Percentiles rank a stretch among this genome's conserved stretches.
These are phyloP conservation scores for Danionella cerebrum DNA, from an alignment of 2,113 vertebrate species.

Conservation along the genomic window DNA sequence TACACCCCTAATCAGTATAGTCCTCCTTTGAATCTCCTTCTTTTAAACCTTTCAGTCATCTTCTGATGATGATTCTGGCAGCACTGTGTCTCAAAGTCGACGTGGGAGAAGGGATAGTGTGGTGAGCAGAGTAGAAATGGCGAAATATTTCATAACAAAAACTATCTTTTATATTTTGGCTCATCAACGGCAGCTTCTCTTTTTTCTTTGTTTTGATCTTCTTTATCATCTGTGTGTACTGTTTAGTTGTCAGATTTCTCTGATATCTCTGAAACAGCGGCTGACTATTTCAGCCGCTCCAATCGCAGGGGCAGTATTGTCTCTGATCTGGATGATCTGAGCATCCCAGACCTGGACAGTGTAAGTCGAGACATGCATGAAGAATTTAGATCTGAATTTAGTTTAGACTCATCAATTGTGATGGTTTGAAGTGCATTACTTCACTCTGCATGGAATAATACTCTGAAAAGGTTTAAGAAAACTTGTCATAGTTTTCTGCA, in stretches of 20 bases:
- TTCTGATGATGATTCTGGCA: conserved; percentile 70
- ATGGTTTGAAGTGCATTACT: neutral
- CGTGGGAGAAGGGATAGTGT: conserved; percentile 70
- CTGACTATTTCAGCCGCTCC: conserved; percentile 92
- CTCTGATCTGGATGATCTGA: conserved; percentile 80
- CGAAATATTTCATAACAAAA: too few relatives aligned
- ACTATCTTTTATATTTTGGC: too few relatives aligned
- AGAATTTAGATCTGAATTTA: neutral
- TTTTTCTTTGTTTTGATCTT: neutral
- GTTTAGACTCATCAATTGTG: neutral
- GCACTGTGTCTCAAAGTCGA: conserved; percentile 70
- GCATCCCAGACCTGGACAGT: conserved; percentile 72
- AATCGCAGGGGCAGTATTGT: conserved; percentile 85
- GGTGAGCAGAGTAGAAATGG: conserved; percentile 64
- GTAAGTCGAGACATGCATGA: conserved; percentile 70
- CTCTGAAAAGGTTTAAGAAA: neutral
- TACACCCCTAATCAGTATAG: neutral
- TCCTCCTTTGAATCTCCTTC: neutral
- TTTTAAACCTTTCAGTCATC: conserved; percentile 60
- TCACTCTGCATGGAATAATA: neutral
- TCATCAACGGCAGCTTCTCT: neutral
- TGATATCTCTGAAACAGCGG: conserved; percentile 80
- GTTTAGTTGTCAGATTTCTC: conserved; percentile 78
- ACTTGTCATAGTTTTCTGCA: neutral
- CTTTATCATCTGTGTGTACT: conserved; percentile 45